A percentile compares a stretch with the other conserved stretches of the same genome.
These are phyloP conservation scores for Dexiosoma caninum DNA, from an alignment of 2,888 invertebrate species.

Conservation along the genomic window DNA sequence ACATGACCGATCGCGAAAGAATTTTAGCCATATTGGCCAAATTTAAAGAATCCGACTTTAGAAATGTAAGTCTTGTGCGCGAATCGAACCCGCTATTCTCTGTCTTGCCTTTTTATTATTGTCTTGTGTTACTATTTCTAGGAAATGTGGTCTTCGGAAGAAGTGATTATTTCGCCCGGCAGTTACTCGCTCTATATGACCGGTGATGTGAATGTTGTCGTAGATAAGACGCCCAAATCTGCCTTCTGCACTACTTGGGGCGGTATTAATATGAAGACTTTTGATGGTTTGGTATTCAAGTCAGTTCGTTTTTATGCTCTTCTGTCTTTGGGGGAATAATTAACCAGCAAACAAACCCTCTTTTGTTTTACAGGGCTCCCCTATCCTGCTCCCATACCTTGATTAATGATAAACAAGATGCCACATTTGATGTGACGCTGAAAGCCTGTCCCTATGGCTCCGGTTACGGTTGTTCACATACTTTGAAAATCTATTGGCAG, in stretches of 20 bases:
- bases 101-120: not conserved
- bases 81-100: no score
- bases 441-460: conserved; percentile 80
- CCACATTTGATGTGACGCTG: conserved; percentile 84
- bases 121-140: conserved; percentile 25
- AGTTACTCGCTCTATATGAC: conserved; percentile 73
- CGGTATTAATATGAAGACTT: conserved; percentile 89
- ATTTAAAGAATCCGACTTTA: conserved; percentile 68
- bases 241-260: conserved; percentile 90
- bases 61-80: conserved; percentile 67
- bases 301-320: conserved; percentile 68
- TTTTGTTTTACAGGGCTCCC: conserved; percentile 80
- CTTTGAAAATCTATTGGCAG: conserved; percentile 81
- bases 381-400: conserved; percentile 88
- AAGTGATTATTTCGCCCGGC: conserved; percentile 66
- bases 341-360: not conserved
- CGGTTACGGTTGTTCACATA: conserved; percentile 78
- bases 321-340: not conserved
- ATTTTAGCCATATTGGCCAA: conserved; percentile 69
- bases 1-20: conserved; percentile 68
- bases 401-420: conserved; percentile 83
- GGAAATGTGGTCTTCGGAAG: conserved; percentile 76
- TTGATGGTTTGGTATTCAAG: conserved; percentile 89
- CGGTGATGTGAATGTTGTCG: conserved; percentile 69
- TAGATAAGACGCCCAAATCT: conserved; percentile 79